Evolutionary conservation across 2,797 vertebrate species (phyloP).

Genomic region (Neoniphon sammara): DNA sequence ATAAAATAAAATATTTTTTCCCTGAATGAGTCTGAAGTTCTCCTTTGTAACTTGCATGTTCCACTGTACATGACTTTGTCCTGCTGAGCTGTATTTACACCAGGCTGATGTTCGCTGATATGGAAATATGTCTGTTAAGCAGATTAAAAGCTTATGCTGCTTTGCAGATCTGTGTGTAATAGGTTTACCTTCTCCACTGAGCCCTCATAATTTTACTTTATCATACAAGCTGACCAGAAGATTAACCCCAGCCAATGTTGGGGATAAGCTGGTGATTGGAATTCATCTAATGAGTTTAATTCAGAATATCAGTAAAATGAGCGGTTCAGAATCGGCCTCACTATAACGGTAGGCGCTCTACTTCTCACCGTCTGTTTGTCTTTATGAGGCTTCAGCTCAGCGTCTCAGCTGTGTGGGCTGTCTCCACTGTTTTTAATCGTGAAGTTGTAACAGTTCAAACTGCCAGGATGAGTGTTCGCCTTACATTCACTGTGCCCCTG

Average conservation of each 20-base stretch:
- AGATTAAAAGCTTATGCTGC: slow-evolving; percentile 50
- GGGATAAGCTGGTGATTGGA: slow-evolving; percentile 24
- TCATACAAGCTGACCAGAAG: slow-evolving; percentile 14
- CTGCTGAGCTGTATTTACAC: slow-evolving; percentile 27
- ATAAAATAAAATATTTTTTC: slow-evolving; percentile 1
- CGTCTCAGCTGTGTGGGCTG: background rate
- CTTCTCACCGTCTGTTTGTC: slow-evolving; percentile 8
- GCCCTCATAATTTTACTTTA: slow-evolving; percentile 15
- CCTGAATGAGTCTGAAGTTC: slow-evolving; percentile 13
- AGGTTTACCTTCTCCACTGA: slow-evolving; percentile 14
- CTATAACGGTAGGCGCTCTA: background rate
- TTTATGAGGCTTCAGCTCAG: slow-evolving; percentile 17
- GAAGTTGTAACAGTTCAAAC: slow-evolving; percentile 12
- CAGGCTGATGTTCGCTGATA: slow-evolving; percentile 57
- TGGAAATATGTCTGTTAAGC: slow-evolving; percentile 43
- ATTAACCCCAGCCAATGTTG: slow-evolving; percentile 25
- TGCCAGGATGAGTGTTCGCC: slow-evolving; percentile 5
- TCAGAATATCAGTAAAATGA: slow-evolving; percentile 16
- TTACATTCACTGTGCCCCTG: slow-evolving; percentile 3
- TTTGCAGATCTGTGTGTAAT: slow-evolving; percentile 47
- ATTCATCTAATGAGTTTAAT: slow-evolving; percentile 29
- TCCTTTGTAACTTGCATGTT: slow-evolving; percentile 8
- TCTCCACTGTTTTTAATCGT: slow-evolving; percentile 22
- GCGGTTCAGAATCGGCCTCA: background rate
- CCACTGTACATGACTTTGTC: slow-evolving; percentile 14